A percentile compares a stretch with the other conserved stretches of the same genome.
These are phyloP conservation scores for Allophyes oxyacanthae DNA, from an alignment of 2,888 invertebrate species.

Conservation along the genomic window DNA sequence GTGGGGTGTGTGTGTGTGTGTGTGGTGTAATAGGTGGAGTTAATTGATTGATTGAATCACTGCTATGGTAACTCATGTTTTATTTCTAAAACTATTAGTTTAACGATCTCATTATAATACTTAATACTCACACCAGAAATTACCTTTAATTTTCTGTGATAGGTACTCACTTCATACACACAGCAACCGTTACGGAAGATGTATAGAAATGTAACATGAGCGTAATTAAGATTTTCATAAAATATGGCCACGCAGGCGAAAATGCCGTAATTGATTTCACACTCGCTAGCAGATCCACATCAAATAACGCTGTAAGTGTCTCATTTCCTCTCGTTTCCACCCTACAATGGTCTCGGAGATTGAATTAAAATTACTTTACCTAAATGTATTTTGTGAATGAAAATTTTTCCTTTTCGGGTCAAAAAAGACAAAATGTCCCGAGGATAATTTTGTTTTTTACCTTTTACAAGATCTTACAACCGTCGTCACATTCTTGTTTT, in stretches of 20 bases:
- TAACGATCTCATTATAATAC: too few species aligned
- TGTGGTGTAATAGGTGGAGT: too few species aligned
- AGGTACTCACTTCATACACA: not conserved
- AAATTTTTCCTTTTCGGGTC: slow-evolving; percentile 21
- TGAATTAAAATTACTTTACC: slow-evolving; percentile 41
- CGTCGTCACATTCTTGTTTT: too few species aligned
- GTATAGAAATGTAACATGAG: slow-evolving; percentile 8
- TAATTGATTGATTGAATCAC: too few species aligned
- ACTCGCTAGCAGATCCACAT: slow-evolving; percentile 27
- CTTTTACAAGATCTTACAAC: slow-evolving; percentile 3
- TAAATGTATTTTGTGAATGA: slow-evolving; percentile 40
- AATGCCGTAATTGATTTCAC: slow-evolving; percentile 37
- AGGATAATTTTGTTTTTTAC: slow-evolving; percentile 25
- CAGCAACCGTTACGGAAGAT: slow-evolving; percentile 18
- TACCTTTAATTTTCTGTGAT: too few species aligned
- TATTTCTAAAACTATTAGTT: too few species aligned
- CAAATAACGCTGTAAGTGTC: slow-evolving; percentile 40
- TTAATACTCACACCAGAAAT: too few species aligned
- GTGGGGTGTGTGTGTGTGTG: too few species aligned
- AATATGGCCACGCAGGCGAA: slow-evolving; percentile 27
- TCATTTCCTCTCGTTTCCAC: slow-evolving; percentile 39
- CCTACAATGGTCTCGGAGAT: slow-evolving; percentile 33
- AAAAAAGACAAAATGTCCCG: slow-evolving; percentile 31
- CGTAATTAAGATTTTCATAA: slow-evolving; percentile 39
- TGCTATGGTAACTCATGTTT: too few species aligned